Evolutionary conservation across 2,113 vertebrate species (phyloP), one percentile per base, ranked within the genome.

Genomic region (Caranx ignobilis): DNA sequence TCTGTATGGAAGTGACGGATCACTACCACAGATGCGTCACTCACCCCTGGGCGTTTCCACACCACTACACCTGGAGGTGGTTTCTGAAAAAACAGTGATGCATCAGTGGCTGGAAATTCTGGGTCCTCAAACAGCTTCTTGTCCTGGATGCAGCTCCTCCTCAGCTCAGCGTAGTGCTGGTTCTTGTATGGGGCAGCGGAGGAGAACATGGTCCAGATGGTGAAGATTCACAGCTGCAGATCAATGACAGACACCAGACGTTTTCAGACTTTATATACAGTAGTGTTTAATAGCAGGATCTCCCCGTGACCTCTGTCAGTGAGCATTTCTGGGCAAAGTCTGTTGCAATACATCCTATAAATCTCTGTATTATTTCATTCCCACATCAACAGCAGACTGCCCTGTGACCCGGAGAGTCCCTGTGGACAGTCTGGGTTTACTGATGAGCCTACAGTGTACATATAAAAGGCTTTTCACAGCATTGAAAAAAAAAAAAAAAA

Each of bases 31-130:
- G 56, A 5, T 52, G 50, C 15, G 50, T 34, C 43, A 71, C 61
- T 95, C 92, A 98, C 98, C 96, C 95, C 88, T 0, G 98, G 98
- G 2, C 97, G 94, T 85, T 96, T 99, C 98, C 98, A 99, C 69
- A 96, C 88, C 66, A 99, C 96, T 2, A 19, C 84, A 8, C 95
- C 93, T 0, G 91, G 88, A 54, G 95, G 92, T 0, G 93, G 82
- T 47, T 92, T 94, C 2, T 89, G 95, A 31, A 93, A 99, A 88
- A 94, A 98, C 37, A 99, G 90, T 2, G 98, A 99, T 41, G 93
- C 77, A 15, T 95, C 93, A 0, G 73, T 94, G 16, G 96, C 95
- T 69, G 96, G 96, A 47, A 99, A 99, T 59, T 97, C 96, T 0
- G 96, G 93, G 47, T 99, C 97, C 85, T 97, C 95, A 2, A 98